Conservation (phyloP, 2,113 vertebrate genomes). For the Pholis gunnellus region DNA sequence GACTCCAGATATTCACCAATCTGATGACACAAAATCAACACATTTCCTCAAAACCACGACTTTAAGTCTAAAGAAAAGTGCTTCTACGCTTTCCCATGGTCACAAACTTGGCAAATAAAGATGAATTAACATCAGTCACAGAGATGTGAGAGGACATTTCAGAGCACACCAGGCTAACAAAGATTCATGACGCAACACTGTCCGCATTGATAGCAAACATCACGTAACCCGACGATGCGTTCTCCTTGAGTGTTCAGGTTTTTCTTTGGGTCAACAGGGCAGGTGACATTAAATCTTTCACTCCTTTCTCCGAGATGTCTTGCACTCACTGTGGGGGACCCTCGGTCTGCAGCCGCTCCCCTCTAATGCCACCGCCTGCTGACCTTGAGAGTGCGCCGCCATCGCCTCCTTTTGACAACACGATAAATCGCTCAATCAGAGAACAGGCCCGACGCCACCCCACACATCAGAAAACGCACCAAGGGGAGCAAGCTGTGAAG, state of each 20-base stretch:
- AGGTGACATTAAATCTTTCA: constrained; percentile 38
- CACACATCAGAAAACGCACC: constrained; percentile 73
- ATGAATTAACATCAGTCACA: neutral
- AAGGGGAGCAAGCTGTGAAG: constrained; percentile 69
- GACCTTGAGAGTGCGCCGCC: constrained; percentile 82
- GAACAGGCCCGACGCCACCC: constrained; percentile 71
- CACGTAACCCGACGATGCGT: neutral
- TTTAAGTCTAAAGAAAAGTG: neutral
- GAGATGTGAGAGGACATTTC: constrained; percentile 2
- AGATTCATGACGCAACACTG: neutral
- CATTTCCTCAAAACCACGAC: neutral
- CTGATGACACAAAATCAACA: constrained; percentile 1
- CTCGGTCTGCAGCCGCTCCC: constrained; percentile 42
- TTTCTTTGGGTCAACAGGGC: constrained; percentile 16
- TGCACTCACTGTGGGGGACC: constrained; percentile 41
- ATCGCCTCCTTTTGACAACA: constrained; percentile 81
- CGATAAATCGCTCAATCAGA: constrained; percentile 86
- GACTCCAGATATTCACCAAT: constrained; percentile 22
- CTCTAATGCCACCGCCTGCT: constrained; percentile 77
- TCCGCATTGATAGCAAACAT: constrained; percentile 3
- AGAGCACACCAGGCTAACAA: neutral
- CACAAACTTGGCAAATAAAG: neutral
- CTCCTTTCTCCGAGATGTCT: constrained; percentile 20
- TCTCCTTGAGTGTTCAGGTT: constrained; percentile 19
- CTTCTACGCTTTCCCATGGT: neutral